Base-by-base conservation (phyloP, 1,140 invertebrate species). In the Plectrocnemia conspersa region DNA sequence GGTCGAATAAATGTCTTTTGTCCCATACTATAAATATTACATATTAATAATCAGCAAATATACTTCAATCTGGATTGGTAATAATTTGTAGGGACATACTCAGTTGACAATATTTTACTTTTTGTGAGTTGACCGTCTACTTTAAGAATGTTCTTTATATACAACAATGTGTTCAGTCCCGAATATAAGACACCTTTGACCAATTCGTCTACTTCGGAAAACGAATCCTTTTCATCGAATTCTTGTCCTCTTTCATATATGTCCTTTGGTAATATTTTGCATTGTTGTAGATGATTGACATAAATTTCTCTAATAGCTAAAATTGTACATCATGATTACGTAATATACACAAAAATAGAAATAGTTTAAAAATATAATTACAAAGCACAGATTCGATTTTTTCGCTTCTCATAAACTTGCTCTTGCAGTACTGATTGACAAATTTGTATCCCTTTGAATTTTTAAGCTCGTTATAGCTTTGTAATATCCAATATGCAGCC, bases 161-260 rank as follows among this genome's bases (percentile, higher is more conserved):
- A 55, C n/a, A 82, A 52, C 3, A 81, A 21, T 1, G 76, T 65
- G 62, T 80, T 72, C 2, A 75, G 66, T 0, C 79, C 78, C 19
- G 74, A 68, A 4, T 81, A 58, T 13, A 83, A 52, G 5, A 78
- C 60, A 13, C 70, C 79, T 11, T 66, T 63, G 0, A 73, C 64
- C 19, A 82, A 55, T 57, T 81, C 77, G 46, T 80, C 75, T 1
- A 75, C 63, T 3, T 65, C 58, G 0, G 75, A 68, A 64, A 72
- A 76, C 3, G 68, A 56, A 58, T 79, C 76, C 22, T 56, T 33
- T 6, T 59, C 11, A 2, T 54, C 29, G 58, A 66, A 11, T 25
- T 46, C 22, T 19, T 67, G 40, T 67, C 24, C 7, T 71, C 66
- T 23, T 5, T 54, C 63, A 2, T 70, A 59, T 0, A 64, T 61